These are phyloP conservation scores for Mus caroli DNA, from an alignment of 2,797 vertebrate genomes.

Conservation along the genomic window DNA sequence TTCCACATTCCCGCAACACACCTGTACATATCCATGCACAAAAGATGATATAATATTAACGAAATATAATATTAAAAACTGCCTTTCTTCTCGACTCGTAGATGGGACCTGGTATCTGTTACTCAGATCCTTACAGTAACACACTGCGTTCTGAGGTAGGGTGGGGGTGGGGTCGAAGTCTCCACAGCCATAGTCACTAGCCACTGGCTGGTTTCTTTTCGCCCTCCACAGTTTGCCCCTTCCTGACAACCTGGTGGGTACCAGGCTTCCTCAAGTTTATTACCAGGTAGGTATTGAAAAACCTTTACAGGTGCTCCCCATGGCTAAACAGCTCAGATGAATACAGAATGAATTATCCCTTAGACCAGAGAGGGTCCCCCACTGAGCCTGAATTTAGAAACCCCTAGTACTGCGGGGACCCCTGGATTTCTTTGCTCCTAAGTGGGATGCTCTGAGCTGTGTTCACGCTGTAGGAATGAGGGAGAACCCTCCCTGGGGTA, in stretches of 20 bases:
- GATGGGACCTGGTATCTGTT: not conserved
- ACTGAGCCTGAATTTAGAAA: conserved; percentile 20
- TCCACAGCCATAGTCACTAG: too few species aligned
- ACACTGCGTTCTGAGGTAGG: not conserved
- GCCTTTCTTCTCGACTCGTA: not conserved
- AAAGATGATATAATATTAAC: not conserved
- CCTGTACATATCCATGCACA: too few species aligned
- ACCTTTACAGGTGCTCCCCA: not conserved
- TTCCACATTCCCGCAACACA: not conserved
- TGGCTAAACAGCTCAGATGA: rapidly evolving
- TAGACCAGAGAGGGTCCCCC: not conserved
- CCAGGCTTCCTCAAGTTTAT: not conserved
- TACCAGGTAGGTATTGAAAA: not conserved
- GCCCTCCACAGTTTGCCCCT: rapidly evolving
- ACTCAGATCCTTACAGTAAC: not conserved
- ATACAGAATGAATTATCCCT: not conserved
- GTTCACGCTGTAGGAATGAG: conserved; percentile 36
- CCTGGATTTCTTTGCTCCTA: not conserved
- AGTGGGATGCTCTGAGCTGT: not conserved
- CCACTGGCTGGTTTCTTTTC: too few species aligned
- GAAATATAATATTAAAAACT: not conserved
- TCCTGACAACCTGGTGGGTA: not conserved
- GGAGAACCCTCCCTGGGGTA: not conserved
- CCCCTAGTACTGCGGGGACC: not conserved
- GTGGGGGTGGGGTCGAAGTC: not conserved